Conservation (phyloP, 2,113 vertebrate species). For the Clarias gariepinus region DNA sequence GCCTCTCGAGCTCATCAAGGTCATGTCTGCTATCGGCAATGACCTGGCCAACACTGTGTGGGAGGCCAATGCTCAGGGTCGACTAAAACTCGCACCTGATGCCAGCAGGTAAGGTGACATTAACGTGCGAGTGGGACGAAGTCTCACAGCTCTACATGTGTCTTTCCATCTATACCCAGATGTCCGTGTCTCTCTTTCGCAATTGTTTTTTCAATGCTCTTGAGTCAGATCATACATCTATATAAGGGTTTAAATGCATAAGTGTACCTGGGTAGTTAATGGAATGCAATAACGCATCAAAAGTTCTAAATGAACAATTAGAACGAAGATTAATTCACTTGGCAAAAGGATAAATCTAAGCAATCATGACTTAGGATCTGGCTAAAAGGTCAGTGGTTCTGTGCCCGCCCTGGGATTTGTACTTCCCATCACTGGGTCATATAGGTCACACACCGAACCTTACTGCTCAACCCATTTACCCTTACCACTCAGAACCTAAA, state of each 20-base stretch:
- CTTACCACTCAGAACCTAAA: neutral
- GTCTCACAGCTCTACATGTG: neutral
- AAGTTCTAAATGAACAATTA: neutral
- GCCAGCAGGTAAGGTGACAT: constrained; percentile 81
- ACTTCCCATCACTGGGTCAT: neutral
- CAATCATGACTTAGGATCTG: neutral
- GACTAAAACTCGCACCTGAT: constrained; percentile 83
- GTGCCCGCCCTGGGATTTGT: neutral
- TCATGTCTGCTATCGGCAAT: constrained; percentile 93
- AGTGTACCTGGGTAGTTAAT: neutral
- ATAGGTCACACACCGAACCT: neutral
- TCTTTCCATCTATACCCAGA: neutral
- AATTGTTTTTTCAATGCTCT: neutral
- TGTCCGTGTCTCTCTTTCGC: neutral
- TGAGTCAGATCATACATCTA: neutral
- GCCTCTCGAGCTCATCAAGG: constrained; percentile 93
- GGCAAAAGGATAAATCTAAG: neutral
- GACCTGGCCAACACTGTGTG: constrained; percentile 93
- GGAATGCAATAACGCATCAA: neutral
- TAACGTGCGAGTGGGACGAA: neutral
- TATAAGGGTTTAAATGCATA: neutral
- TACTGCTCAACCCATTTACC: neutral
- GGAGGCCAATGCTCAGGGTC: constrained; percentile 89
- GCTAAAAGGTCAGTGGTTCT: neutral
- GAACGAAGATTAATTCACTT: neutral